Conservation (phyloP, 1,140 invertebrate species). For the Olivierus martensii region DNA sequence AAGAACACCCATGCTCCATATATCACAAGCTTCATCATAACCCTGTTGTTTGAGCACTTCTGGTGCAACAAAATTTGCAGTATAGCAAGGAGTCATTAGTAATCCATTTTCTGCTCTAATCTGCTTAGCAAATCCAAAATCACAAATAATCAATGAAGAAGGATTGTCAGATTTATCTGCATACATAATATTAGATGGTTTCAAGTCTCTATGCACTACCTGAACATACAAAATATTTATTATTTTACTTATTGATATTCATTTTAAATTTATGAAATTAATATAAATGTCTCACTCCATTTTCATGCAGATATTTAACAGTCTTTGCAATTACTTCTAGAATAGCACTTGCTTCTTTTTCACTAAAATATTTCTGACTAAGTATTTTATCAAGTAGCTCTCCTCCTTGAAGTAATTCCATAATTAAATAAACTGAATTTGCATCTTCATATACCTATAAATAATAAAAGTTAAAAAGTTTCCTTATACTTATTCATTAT, state of each 20-base stretch:
- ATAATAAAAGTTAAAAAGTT: too few relatives aligned
- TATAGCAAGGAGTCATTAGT: constrained; percentile 98
- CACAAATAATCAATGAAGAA: constrained; percentile 69
- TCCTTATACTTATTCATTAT: too few relatives aligned
- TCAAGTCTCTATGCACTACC: constrained; percentile 72
- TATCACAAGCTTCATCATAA: constrained; percentile 96
- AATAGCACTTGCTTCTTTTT: constrained; percentile 84
- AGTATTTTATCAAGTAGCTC: constrained; percentile 89
- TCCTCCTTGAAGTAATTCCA: constrained; percentile 82
- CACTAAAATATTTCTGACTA: constrained; percentile 65
- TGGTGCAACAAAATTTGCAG: constrained; percentile 96
- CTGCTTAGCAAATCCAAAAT: constrained; percentile 98
- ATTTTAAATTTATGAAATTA: too few relatives aligned
- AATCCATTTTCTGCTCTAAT: constrained; percentile 93
- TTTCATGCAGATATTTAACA: constrained; percentile 85
- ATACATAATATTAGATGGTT: constrained; percentile 89
- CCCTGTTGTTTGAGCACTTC: constrained; percentile 92
- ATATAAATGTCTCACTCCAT: constrained; percentile 64
- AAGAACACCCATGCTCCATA: constrained; percentile 94
- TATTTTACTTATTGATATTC: too few relatives aligned
- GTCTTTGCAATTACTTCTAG: constrained; percentile 72
- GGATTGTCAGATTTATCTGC: constrained; percentile 62
- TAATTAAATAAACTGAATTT: constrained; percentile 74
- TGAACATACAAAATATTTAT: too few relatives aligned
- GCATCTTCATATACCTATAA: constrained; percentile 74